Evolutionary conservation across 2,113 vertebrate species (phyloP).

Genomic region (Geococcyx californianus): DNA sequence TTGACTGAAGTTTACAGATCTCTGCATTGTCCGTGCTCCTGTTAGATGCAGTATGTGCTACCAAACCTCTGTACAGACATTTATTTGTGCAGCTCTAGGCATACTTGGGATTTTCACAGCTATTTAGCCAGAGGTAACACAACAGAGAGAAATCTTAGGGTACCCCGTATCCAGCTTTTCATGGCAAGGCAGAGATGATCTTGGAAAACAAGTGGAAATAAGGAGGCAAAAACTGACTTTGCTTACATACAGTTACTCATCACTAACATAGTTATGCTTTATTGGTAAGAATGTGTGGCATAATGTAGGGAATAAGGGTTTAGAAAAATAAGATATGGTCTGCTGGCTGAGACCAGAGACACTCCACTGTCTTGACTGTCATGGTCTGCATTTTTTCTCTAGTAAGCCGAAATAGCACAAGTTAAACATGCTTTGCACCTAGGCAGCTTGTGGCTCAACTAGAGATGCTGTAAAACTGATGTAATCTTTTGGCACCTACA

Average conservation of each 20-base stretch:
- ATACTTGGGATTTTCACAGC: background rate
- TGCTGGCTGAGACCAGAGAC: background rate
- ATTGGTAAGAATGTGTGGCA: fast-evolving
- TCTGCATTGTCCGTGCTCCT: background rate
- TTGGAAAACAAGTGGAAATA: background rate
- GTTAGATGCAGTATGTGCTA: background rate
- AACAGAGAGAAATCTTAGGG: background rate
- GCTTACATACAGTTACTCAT: background rate
- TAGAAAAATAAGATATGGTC: background rate
- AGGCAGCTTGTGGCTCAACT: background rate
- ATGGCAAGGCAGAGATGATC: background rate
- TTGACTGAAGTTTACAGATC: background rate
- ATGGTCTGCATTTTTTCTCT: background rate
- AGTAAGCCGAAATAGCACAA: background rate
- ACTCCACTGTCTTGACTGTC: background rate
- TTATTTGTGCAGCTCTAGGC: background rate
- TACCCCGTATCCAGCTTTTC: background rate
- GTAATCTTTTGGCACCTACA: background rate
- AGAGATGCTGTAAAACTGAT: background rate
- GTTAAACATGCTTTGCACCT: background rate
- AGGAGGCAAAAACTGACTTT: background rate
- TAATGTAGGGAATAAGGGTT: background rate
- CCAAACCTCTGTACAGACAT: background rate
- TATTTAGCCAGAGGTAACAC: background rate
- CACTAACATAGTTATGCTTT: background rate